Conservation (phyloP, 2,113 vertebrate species). For the Malurus cyaneus region DNA sequence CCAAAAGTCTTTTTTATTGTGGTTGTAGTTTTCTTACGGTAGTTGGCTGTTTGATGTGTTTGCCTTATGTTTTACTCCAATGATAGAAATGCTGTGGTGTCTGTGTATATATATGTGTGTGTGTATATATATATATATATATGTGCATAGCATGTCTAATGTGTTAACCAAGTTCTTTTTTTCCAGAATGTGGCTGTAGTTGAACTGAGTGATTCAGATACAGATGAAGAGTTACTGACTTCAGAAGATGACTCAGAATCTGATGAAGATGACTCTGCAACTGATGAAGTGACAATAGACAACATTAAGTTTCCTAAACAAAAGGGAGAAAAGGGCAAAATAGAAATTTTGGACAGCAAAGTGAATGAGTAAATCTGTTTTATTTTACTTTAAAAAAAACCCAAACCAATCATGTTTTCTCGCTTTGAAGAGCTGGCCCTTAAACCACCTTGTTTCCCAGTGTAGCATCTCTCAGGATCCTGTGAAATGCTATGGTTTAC, state of each 20-base stretch:
- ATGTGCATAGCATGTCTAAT: background rate
- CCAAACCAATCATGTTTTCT: background rate
- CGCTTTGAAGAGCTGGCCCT: background rate
- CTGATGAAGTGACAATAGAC: constrained; percentile 75
- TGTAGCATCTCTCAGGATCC: background rate
- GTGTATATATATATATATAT: background rate
- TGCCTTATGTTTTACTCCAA: background rate
- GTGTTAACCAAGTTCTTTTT: background rate
- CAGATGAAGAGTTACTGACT: constrained; percentile 65
- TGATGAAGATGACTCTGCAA: constrained; percentile 57
- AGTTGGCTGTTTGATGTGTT: background rate
- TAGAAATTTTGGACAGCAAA: constrained; percentile 80
- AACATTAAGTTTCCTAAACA: constrained; percentile 83
- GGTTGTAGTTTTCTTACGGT: background rate
- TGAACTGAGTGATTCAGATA: constrained; percentile 79
- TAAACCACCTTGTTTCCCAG: background rate
- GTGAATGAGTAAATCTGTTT: constrained; percentile 10
- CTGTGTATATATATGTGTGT: accelerated
- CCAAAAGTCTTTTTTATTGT: background rate
- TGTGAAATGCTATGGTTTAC: background rate
- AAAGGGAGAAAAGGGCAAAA: constrained; percentile 76
- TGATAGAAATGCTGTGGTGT: background rate
- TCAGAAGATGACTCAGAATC: constrained; percentile 69
- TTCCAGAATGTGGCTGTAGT: constrained; percentile 87
- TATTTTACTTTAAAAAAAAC: background rate